Evolutionary conservation across 2,888 invertebrate species (phyloP), one percentile per base, ranked within the genome.

Genomic region (Nymphalis urticae): DNA sequence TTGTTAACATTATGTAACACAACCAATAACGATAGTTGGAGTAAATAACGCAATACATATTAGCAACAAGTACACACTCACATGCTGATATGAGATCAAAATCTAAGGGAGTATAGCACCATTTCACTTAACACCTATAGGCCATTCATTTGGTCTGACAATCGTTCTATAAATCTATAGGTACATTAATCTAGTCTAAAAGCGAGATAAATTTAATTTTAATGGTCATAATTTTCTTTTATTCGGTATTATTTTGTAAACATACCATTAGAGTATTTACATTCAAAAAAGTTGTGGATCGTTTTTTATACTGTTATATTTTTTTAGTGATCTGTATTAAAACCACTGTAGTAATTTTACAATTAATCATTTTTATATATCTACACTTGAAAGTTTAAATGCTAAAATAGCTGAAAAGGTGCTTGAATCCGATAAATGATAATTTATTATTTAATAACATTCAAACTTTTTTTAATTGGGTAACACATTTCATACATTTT

Each of bases 41-140:
- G 82, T 84, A 83, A 83, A 77, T 76, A 84, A 84, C 78, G 80
- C 78, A 81, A 82, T 79, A 58, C 58, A 58, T 58, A 58, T 58
- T 58, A 79, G 70, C 69, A 72, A 72, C 69, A 68, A 42, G 58
- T 65, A 70, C 68, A 70, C 68, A 62, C 66, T 60, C 75, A 32
- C 54, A 73, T 72, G 80, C 82, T 87, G 90, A 89, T 91, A 90
- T 88, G 92, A 92, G 91, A 91, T 91, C 91, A 90, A 85, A 83
- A 84, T 87, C 88, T 91, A 89, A 77, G 84, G 81, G 83, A 86
- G 86, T 90, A 90, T 92, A 92, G 92, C 92, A 92, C 92, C 92
- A 89, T 85, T 87, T 87, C 89, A 86, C 85, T 92, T 92, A 88
- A 90, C 84, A 88, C 88, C 70, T 73, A 54, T 54, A 92, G 92